phyloP scores from a whole-genome alignment of 2,888 invertebrate species.

The Tetragnatha montana region DNA sequence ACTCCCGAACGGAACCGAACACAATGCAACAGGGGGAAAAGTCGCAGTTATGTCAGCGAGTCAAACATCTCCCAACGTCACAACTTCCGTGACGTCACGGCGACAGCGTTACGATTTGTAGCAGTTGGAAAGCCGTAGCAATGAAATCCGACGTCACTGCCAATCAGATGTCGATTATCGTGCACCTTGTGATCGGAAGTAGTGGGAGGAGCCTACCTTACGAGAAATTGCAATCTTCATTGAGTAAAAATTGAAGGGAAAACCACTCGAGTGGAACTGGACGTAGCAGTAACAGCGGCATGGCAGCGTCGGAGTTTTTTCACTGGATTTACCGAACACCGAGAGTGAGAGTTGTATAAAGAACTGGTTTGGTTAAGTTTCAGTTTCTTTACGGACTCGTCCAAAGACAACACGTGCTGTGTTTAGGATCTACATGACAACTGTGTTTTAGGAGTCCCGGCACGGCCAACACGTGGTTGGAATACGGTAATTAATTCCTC shows the following conservation, averaged over 20 bases:
- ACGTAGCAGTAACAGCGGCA: not conserved
- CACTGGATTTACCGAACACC: constrained; percentile 38
- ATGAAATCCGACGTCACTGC: constrained; percentile 40
- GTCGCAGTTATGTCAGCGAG: constrained; percentile 12
- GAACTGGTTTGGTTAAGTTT: constrained; percentile 30
- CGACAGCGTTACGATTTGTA: constrained; percentile 21
- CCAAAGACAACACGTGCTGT: constrained; percentile 14
- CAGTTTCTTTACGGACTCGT: constrained; percentile 24
- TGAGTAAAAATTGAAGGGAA: constrained; percentile 59
- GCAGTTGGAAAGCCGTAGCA: constrained; percentile 29
- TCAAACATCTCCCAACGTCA: constrained; percentile 38
- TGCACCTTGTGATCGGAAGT: constrained; percentile 60
- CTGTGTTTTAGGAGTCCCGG: not conserved
- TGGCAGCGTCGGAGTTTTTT: constrained; percentile 19
- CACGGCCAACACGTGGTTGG: not conserved
- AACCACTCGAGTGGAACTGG: constrained; percentile 50
- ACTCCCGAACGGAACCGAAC: too few species aligned
- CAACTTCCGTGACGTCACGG: constrained; percentile 31
- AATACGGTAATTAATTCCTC: not conserved
- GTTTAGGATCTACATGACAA: not conserved
- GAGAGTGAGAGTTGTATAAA: constrained; percentile 38
- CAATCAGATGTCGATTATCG: constrained; percentile 47
- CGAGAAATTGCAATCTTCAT: constrained; percentile 53
- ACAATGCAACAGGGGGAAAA: too few species aligned
- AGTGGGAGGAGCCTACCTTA: constrained; percentile 46